Evolutionary conservation across 2,113 vertebrate species (phyloP), one percentile per base, ranked within the genome.

Genomic region (Thoracochromis brauschi): DNA sequence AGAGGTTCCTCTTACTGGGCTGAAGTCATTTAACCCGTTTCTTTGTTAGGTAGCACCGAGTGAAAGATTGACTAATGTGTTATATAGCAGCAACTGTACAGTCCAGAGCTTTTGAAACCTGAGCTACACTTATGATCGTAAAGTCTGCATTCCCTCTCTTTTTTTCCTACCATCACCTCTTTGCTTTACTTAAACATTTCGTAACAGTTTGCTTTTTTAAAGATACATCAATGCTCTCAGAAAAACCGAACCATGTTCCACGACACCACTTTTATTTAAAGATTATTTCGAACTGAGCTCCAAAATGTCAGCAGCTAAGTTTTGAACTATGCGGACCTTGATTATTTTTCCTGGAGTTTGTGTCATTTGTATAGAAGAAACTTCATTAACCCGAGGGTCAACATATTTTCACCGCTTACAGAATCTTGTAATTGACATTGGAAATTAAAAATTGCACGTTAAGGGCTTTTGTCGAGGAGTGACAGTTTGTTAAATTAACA

Each of bases 341-440:
- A 58, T 63, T 80, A 54, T 33, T 31, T 83, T 80, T 31, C 31
- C 31, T 65, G 7, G 19, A 79, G 71, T 63, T 65, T 19, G 24
- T 63, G 19, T 55, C 26, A 33, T 47, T 54, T 47, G 4, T 11
- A 19, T 13, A 60, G 42, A 89, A 83, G 79, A 86, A 73, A 40
- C 29, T 84, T 92, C 78, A 90, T 92, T 90, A 92, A 91, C 89
- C 88, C 3, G 8, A 38, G 21, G 85, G 85, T 71, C 84, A 88
- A 21, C 16, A 38, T 6, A 53, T 65, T 65, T 57, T 65, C 53
- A 40, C 14, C 16, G 31, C 57, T 47, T 40, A 19, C 82, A 87
- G 73, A 40, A 40, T 85, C 17, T 21, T 85, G 47, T 91, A 83
- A 89, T 88, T 83, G 35, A 57, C 83, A 49, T 83, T 78, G 16